These are phyloP conservation scores for Etheostoma cragini DNA, from an alignment of 2,113 vertebrate genomes.

Conservation along the genomic window DNA sequence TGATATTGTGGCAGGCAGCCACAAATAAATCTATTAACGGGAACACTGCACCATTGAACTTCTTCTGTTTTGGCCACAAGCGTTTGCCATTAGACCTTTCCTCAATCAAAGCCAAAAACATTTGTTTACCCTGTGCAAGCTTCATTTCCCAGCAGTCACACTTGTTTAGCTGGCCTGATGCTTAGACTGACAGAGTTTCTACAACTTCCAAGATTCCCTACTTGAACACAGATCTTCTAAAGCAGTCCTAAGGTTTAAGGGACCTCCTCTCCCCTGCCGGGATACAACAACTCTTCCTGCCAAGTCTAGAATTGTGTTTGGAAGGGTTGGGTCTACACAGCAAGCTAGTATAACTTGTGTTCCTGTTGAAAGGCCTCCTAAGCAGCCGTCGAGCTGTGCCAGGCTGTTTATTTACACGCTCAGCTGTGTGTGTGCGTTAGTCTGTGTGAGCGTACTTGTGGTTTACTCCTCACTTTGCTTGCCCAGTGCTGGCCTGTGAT, in stretches of 20 bases:
- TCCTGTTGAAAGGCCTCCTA: slow-evolving; percentile 39
- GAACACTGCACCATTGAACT: background rate
- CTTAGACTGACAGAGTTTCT: background rate
- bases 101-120: background rate
- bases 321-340: slow-evolving; percentile 4
- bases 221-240: slow-evolving; percentile 20
- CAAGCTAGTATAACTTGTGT: slow-evolving; percentile 29
- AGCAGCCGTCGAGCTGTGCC: slow-evolving; percentile 29
- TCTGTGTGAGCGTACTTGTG: slow-evolving; percentile 46
- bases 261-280: background rate
- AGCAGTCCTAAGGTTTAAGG: slow-evolving; percentile 2
- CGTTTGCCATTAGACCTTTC: background rate
- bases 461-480: slow-evolving; percentile 52
- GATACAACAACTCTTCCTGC: slow-evolving; percentile 32
- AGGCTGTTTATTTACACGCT: slow-evolving; percentile 59
- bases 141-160: slow-evolving; percentile 2
- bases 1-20: no score
- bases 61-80: background rate
- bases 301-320: slow-evolving; percentile 17
- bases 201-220: slow-evolving; percentile 2
- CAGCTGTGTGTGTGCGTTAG: slow-evolving; percentile 42
- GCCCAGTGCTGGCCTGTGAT: slow-evolving; percentile 64
- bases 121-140: background rate
- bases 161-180: slow-evolving; percentile 21
- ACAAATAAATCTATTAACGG: no score